A percentile compares a stretch with the other conserved stretches of the same genome.
Evolutionary conservation across 2,888 invertebrate species (phyloP).

Genomic region (Chrysolina haemoptera): DNA sequence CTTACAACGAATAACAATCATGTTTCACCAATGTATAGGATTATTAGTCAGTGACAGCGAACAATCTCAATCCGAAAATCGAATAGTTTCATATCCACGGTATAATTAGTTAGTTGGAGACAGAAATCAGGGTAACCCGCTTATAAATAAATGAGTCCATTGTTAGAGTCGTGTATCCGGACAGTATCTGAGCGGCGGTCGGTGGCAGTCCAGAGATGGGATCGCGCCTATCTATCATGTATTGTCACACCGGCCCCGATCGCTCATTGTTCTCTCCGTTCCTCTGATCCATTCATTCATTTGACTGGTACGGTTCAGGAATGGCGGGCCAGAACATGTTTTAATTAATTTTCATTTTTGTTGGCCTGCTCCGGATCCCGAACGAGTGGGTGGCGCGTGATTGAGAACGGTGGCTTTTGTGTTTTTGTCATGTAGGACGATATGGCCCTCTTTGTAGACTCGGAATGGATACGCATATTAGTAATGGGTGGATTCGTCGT

Average conservation of each 20-base stretch:
- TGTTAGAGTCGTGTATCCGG: constrained; percentile 58
- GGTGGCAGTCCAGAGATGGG: constrained; percentile 65
- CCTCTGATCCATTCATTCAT: constrained; percentile 34
- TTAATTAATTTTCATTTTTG: constrained; percentile 68
- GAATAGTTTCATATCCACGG: constrained; percentile 47
- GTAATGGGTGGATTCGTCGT: not conserved
- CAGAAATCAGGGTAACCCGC: constrained; percentile 66
- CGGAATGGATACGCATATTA: not conserved
- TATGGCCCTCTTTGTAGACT: constrained; percentile 23
- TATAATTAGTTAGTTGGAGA: constrained; percentile 66
- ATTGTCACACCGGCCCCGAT: constrained; percentile 69
- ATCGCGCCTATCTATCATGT: constrained; percentile 70
- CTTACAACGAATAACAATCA: not conserved
- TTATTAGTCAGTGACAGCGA: not conserved
- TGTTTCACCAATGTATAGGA: not conserved
- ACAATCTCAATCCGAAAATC: constrained; percentile 3
- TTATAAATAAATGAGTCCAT: constrained; percentile 69
- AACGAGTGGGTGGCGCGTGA: constrained; percentile 58
- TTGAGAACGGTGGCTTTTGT: constrained; percentile 65
- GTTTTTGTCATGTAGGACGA: constrained; percentile 61
- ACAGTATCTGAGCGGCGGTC: constrained; percentile 62
- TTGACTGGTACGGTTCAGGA: constrained; percentile 59
- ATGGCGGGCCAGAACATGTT: constrained; percentile 65
- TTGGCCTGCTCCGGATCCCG: constrained; percentile 52
- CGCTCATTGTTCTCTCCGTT: constrained; percentile 67